Conservation (phyloP, 2,797 vertebrate species). For the Taeniopygia guttata region DNA sequence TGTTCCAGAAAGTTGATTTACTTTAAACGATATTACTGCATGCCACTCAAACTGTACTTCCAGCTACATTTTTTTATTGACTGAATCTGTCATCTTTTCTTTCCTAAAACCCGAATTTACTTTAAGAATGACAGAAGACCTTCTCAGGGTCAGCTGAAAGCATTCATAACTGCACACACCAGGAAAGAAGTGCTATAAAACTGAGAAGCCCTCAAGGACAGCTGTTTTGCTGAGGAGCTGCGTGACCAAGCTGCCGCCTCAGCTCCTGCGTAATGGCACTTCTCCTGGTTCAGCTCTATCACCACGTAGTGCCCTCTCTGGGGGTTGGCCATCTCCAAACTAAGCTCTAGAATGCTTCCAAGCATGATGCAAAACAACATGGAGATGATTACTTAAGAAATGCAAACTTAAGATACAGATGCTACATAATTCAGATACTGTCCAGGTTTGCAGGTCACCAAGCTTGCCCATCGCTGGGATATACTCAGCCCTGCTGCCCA, state of each 20-base stretch:
- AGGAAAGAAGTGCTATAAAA: background rate
- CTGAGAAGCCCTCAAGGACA: background rate
- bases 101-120: background rate
- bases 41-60: constrained; percentile 4
- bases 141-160: background rate
- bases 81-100: background rate
- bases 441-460: background rate
- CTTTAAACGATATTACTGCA: background rate
- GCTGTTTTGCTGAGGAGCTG: background rate
- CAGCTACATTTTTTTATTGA: background rate
- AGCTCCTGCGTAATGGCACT: rapidly evolving
- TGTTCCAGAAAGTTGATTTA: background rate
- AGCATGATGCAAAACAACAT: background rate
- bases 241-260: background rate
- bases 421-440: background rate
- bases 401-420: background rate
- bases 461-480: background rate
- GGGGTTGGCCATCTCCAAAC: rapidly evolving
- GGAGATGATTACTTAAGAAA: background rate
- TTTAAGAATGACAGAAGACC: background rate
- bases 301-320: rapidly evolving
- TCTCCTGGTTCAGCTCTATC: background rate
- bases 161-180: background rate
- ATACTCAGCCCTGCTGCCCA: rapidly evolving
- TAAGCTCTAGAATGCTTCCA: background rate